phyloP scores from a whole-genome alignment of 2,797 vertebrate genomes.

The Clarias pachynema region DNA sequence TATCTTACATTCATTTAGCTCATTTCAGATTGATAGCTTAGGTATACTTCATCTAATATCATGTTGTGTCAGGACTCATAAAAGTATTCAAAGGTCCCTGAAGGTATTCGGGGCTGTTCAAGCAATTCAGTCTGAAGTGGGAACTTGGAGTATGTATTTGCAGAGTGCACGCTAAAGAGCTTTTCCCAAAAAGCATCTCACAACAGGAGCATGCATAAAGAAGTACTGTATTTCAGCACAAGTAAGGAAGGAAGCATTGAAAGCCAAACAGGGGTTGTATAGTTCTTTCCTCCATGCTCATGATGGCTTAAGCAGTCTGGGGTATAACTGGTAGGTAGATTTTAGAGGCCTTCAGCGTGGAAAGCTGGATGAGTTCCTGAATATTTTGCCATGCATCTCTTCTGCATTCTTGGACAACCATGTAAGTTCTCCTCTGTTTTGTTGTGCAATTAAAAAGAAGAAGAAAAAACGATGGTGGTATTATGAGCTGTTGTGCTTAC shows the following conservation, averaged over 20 bases:
- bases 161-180: constrained; percentile 30
- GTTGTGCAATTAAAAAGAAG: constrained; percentile 7
- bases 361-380: constrained; percentile 38
- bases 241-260: constrained; percentile 4
- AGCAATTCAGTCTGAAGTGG: constrained; percentile 20
- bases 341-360: constrained; percentile 34
- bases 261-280: constrained; percentile 53
- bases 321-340: constrained; percentile 47
- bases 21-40: constrained; percentile 12
- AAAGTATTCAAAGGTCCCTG: constrained; percentile 27
- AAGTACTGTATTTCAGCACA: constrained; percentile 45
- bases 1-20: constrained; percentile 19
- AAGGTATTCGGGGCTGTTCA: constrained; percentile 3
- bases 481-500: constrained; percentile 16
- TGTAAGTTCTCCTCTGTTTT: constrained; percentile 17
- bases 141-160: constrained; percentile 31
- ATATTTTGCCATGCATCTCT: constrained; percentile 42
- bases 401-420: constrained; percentile 44
- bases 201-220: constrained; percentile 25
- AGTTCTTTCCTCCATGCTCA: constrained; percentile 15
- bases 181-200: constrained; percentile 29
- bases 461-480: not conserved
- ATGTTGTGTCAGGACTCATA: constrained; percentile 18
- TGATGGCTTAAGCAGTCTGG: constrained; percentile 41
- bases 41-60: constrained; percentile 17